These are phyloP conservation scores for Serilophus lunatus DNA, from an alignment of 2,113 vertebrate genomes.

Conservation along the genomic window DNA sequence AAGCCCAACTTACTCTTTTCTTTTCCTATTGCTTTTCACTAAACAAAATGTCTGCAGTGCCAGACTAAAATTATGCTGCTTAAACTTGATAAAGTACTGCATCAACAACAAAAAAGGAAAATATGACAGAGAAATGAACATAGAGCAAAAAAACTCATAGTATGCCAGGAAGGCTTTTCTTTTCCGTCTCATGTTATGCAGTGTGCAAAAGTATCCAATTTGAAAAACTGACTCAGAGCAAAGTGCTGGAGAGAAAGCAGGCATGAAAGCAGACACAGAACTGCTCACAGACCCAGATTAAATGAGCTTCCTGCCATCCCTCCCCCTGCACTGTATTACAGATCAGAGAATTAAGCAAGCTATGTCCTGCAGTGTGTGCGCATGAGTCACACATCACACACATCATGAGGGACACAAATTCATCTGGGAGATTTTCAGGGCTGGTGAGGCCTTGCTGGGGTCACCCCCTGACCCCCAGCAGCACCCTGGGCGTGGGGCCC, in stretches of 20 bases:
- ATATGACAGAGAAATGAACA: not conserved
- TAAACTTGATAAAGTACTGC: slow-evolving; percentile 28
- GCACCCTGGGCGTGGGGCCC: rapidly evolving
- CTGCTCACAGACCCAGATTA: not conserved
- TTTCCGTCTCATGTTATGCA: not conserved
- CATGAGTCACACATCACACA: not conserved
- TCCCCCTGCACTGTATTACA: not conserved
- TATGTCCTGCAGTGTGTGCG: not conserved
- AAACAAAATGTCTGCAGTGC: not conserved
- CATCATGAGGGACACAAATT: not conserved
- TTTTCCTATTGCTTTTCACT: not conserved
- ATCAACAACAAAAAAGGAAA: slow-evolving; percentile 1
- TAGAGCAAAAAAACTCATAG: not conserved
- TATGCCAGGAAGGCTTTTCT: not conserved
- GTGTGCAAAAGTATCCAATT: not conserved
- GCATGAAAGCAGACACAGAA: not conserved
- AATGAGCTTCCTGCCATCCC: not conserved
- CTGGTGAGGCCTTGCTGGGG: not conserved
- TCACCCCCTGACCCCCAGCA: not conserved
- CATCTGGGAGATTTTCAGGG: not conserved
- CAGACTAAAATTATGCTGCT: slow-evolving; percentile 34
- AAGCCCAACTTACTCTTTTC: not conserved
- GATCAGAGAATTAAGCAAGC: not conserved
- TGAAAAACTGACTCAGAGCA: slow-evolving; percentile 18
- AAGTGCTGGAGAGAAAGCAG: not conserved